Evolutionary conservation across 2,888 invertebrate genomes (phyloP).

Genomic region (Apodemia hepburni): DNA sequence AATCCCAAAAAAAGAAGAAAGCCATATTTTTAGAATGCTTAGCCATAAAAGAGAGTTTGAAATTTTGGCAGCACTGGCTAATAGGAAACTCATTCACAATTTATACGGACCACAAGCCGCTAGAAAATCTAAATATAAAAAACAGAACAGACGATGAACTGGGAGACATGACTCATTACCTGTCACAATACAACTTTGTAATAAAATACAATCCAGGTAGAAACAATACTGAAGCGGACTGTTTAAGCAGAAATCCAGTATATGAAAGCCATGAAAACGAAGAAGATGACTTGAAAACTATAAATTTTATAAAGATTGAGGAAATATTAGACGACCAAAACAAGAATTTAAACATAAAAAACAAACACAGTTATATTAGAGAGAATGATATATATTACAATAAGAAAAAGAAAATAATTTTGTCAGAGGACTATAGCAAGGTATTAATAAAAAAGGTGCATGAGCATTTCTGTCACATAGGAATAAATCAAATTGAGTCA

Average conservation of each 20-base stretch:
- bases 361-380: constrained; percentile 3
- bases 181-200: constrained; percentile 27
- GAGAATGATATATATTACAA: constrained; percentile 21
- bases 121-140: constrained; percentile 28
- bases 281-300: constrained; percentile 24
- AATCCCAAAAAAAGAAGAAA: constrained; percentile 24
- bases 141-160: constrained; percentile 27
- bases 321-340: constrained; percentile 23
- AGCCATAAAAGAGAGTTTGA: constrained; percentile 29
- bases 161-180: constrained; percentile 26
- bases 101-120: constrained; percentile 29
- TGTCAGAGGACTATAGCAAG: constrained; percentile 21
- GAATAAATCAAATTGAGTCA: constrained; percentile 22
- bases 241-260: constrained; percentile 25
- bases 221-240: constrained; percentile 26
- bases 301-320: constrained; percentile 23
- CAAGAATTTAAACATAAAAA: constrained; percentile 24
- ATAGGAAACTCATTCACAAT: constrained; percentile 26
- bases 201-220: constrained; percentile 27
- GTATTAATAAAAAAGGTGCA: constrained; percentile 23
- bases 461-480: constrained; percentile 23
- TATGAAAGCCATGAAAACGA: constrained; percentile 22
- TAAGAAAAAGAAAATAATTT: constrained; percentile 22
- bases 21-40: constrained; percentile 30
- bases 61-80: constrained; percentile 34